These are phyloP conservation scores for Neodiprion lecontei DNA, from an alignment of 1,140 invertebrate genomes.

Conservation along the genomic window DNA sequence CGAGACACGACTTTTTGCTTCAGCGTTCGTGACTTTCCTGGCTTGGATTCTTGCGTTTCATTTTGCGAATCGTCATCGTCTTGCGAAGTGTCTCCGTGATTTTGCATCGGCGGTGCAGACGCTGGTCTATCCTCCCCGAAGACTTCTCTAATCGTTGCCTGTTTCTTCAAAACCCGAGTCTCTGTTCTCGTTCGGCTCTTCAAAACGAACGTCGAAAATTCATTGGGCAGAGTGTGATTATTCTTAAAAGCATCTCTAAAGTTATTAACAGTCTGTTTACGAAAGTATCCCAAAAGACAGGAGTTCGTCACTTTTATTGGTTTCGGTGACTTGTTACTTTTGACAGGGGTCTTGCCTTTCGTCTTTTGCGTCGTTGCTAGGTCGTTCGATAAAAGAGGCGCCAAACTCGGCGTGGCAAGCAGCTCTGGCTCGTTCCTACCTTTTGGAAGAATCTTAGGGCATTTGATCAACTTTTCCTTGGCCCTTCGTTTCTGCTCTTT, in stretches of 20 bases:
- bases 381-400: slow-evolving; percentile 54
- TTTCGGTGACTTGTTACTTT: slow-evolving; percentile 60
- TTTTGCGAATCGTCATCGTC: slow-evolving; percentile 58
- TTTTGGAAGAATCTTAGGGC: slow-evolving; percentile 40
- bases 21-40: slow-evolving; percentile 40
- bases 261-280: slow-evolving; percentile 73
- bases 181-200: slow-evolving; percentile 79
- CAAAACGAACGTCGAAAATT: slow-evolving; percentile 75
- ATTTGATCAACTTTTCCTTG: slow-evolving; percentile 49
- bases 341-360: slow-evolving; percentile 61
- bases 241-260: slow-evolving; percentile 74
- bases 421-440: slow-evolving; percentile 64
- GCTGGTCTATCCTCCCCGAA: slow-evolving; percentile 78
- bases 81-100: slow-evolving; percentile 49
- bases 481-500: slow-evolving; percentile 65
- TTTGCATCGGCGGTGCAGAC: slow-evolving; percentile 66
- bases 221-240: slow-evolving; percentile 64
- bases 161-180: slow-evolving; percentile 76
- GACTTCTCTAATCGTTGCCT: slow-evolving; percentile 80
- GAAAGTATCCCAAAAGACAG: slow-evolving; percentile 68
- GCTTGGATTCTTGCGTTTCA: slow-evolving; percentile 40
- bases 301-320: slow-evolving; percentile 64
- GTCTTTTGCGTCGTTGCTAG: slow-evolving; percentile 39
- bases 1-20: slow-evolving; percentile 64
- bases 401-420: slow-evolving; percentile 63